Conservation (phyloP, 2,888 invertebrate species). For the Heterodera filipjevi region DNA sequence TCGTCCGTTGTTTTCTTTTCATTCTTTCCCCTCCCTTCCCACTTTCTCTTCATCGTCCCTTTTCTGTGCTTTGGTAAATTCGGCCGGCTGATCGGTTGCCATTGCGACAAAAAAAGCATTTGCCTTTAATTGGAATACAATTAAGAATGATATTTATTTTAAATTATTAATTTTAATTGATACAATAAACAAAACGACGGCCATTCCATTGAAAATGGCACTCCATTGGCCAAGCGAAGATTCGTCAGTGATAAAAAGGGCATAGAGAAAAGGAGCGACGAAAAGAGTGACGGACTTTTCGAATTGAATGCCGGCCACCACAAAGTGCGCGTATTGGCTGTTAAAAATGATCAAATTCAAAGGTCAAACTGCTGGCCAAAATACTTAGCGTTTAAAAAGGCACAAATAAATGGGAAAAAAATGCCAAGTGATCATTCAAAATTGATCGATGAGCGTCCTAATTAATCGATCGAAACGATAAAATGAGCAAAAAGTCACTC, state of each 20-base stretch:
- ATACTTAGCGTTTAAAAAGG: too few species aligned
- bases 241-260: slow-evolving; percentile 47
- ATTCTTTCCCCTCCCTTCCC: background rate
- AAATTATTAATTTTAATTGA: slow-evolving; percentile 16
- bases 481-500: too few species aligned
- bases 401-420: too few species aligned
- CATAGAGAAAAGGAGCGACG: slow-evolving; percentile 57
- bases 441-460: too few species aligned
- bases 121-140: slow-evolving; percentile 31
- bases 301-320: slow-evolving; percentile 61
- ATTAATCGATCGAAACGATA: too few species aligned
- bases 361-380: too few species aligned
- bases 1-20: background rate
- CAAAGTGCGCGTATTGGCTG: slow-evolving; percentile 62
- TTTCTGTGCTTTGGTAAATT: slow-evolving; percentile 48
- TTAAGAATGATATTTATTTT: slow-evolving; percentile 35
- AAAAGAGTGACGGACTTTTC: slow-evolving; percentile 60
- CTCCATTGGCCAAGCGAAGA: slow-evolving; percentile 53
- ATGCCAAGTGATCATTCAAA: too few species aligned
- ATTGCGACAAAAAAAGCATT: slow-evolving; percentile 56
- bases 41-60: background rate
- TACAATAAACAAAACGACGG: slow-evolving; percentile 37
- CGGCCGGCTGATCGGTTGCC: slow-evolving; percentile 58
- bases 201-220: slow-evolving; percentile 34
- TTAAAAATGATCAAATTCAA: too few species aligned